Conservation (phyloP, 2,888 invertebrate genomes). For the Agriotes lineatus region DNA sequence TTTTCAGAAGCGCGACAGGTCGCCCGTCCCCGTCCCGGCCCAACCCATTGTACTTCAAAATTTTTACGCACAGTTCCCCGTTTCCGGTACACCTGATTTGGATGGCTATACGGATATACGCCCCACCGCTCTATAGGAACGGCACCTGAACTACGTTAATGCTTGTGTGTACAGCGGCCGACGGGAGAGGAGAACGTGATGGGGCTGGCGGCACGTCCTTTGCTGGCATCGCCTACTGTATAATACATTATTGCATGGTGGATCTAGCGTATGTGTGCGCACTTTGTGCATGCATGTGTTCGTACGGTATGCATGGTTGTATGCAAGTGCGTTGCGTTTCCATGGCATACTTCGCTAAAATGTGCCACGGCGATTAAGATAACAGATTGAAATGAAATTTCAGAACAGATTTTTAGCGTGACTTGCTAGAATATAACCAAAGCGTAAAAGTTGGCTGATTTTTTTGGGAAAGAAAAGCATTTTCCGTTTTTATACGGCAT, state of each 20-base stretch:
- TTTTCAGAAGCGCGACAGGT: too few relatives aligned
- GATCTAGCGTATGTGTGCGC: conserved; percentile 42
- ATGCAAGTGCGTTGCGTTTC: conserved; percentile 28
- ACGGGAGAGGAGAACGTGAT: background rate
- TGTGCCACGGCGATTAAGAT: background rate
- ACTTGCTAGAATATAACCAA: too few relatives aligned
- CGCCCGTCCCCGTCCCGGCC: background rate
- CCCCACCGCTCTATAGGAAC: conserved; percentile 27
- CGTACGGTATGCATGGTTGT: background rate
- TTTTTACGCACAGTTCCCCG: conserved; percentile 23
- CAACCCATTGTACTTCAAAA: conserved; percentile 23
- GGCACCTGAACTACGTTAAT: conserved; percentile 12
- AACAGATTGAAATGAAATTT: too few relatives aligned
- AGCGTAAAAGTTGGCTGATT: too few relatives aligned
- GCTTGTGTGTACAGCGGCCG: conserved; percentile 30
- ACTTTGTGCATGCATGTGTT: conserved; percentile 27
- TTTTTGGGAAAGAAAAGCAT: too few relatives aligned
- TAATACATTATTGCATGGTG: conserved; percentile 44
- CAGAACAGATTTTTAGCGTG: too few relatives aligned
- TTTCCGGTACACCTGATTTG: conserved; percentile 34
- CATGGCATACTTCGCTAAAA: conserved; percentile 4
- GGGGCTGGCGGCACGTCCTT: background rate
- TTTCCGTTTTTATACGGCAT: too few relatives aligned
- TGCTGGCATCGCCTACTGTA: conserved; percentile 26
- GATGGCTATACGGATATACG: background rate